Base-by-base conservation (phyloP, 2,113 vertebrate genomes). In the Rhipidura dahli region DNA sequence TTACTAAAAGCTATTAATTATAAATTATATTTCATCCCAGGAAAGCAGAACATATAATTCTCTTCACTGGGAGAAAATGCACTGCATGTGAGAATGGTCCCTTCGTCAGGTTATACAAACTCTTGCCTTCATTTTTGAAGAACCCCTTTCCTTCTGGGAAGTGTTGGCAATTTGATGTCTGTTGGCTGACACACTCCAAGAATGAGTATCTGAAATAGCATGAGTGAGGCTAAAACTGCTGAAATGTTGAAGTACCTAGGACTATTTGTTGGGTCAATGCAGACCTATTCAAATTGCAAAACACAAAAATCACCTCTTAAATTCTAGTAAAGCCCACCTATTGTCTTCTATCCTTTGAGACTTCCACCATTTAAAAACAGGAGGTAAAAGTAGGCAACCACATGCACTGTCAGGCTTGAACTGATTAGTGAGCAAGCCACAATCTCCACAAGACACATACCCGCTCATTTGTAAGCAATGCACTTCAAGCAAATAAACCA, bases 151-250 rank as follows among this genome's bases (percentile, higher is more conserved):
- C n/a, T 85, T 49, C n/a, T 53, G 7, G 18, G 19, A 59, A 66
- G 6, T 1, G 10, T 8, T 78, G 33, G 13, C 47, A 35, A 24
- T 59, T 66, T 33, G 56, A 44, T 50, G 35, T 3, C 70, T 82
- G 17, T 15, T 59, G 56, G 31, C 64, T 66, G 35, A 33, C 30
- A 60, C 9, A 6, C 6, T 40, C 23, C 70, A 73, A 8, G 15
- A 82, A 20, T 4, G 8, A n/a, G 0, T 35, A 77, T 20, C 7
- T 39, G 10, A 54, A 17, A 47, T 3, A 64, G 18, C 0, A 1
- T 9, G 5, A 47, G 13, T 1, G 8, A 82, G 21, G 30, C 24
- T 33, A 59, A 28, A 63, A 39, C 56, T 30, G 33, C 4, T 39
- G 60, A 59, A 61, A 75, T 1, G 3, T 14, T 54, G 35, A 63